phyloP scores from a whole-genome alignment of 2,797 vertebrate species.

The Eidolon dupreanum region DNA sequence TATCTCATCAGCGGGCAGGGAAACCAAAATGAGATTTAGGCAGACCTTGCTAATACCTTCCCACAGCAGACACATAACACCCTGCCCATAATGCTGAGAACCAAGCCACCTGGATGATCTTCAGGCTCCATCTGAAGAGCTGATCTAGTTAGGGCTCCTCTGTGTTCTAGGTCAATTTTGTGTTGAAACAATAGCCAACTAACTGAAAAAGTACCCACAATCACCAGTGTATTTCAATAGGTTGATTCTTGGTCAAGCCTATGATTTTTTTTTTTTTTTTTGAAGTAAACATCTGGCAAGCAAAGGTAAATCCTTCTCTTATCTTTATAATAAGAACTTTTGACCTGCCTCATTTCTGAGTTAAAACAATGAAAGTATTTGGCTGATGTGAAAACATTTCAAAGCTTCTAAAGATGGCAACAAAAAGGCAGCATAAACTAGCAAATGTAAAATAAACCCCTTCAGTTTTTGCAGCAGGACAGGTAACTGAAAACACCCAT shows the following conservation, averaged over 20 bases:
- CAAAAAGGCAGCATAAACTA: neutral
- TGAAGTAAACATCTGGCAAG: constrained; percentile 20
- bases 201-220: neutral
- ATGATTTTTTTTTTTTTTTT: neutral
- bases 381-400: neutral
- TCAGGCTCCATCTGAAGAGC: neutral
- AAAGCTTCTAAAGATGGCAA: neutral
- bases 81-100: neutral
- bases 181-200: constrained; percentile 7
- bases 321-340: neutral
- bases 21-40: neutral
- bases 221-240: neutral
- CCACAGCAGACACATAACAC: neutral
- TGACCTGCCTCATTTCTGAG: neutral
- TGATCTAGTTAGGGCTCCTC: neutral
- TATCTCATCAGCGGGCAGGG: neutral
- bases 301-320: neutral
- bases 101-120: neutral
- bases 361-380: neutral
- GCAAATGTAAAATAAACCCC: neutral
- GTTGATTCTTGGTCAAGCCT: neutral
- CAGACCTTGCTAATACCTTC: neutral
- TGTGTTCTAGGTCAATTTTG: neutral
- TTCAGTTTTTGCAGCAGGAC: neutral
- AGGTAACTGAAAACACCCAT: neutral